Evolutionary conservation across 2,113 vertebrate genomes (phyloP).

Genomic region (Cromileptes altivelis): DNA sequence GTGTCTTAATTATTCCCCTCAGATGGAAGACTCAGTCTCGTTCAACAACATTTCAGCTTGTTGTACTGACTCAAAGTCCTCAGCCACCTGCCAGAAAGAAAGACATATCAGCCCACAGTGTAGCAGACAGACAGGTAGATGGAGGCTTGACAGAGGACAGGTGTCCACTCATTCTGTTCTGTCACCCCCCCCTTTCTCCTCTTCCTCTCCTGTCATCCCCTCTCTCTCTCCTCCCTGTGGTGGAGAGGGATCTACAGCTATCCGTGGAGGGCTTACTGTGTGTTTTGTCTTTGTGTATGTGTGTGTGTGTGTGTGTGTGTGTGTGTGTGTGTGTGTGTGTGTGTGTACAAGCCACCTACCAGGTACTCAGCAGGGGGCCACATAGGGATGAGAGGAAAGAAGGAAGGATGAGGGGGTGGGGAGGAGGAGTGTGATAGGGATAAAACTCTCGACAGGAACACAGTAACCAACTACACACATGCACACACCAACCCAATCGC

Average conservation of each 20-base stretch:
- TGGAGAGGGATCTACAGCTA: conserved; percentile 53
- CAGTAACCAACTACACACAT: conserved; percentile 7
- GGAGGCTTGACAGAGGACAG: conserved; percentile 73
- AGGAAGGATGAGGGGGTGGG: conserved; percentile 61
- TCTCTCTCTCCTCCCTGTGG: conserved; percentile 53
- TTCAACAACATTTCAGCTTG: conserved; percentile 32
- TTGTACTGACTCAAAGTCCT: conserved; percentile 28
- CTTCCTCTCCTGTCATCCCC: conserved; percentile 40
- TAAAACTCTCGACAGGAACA: conserved; percentile 56
- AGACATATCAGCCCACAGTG: conserved; percentile 37
- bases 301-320: conserved; percentile 18
- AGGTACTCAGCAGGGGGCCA: conserved; percentile 67
- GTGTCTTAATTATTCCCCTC: conserved; percentile 12
- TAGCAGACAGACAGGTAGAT: conserved; percentile 57
- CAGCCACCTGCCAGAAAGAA: conserved; percentile 36
- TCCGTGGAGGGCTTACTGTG: conserved; percentile 45
- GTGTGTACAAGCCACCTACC: conserved; percentile 51
- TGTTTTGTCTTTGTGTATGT: conserved; percentile 46
- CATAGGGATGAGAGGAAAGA: conserved; percentile 68
- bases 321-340: conserved; percentile 31
- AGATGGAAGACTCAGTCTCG: conserved; percentile 11
- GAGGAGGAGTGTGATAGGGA: conserved; percentile 58
- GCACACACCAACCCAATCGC: not conserved
- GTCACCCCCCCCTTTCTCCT: not conserved
- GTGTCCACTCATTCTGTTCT: conserved; percentile 69